These are phyloP conservation scores for Idaea dimidiata DNA, from an alignment of 2,888 invertebrate species.

Conservation along the genomic window DNA sequence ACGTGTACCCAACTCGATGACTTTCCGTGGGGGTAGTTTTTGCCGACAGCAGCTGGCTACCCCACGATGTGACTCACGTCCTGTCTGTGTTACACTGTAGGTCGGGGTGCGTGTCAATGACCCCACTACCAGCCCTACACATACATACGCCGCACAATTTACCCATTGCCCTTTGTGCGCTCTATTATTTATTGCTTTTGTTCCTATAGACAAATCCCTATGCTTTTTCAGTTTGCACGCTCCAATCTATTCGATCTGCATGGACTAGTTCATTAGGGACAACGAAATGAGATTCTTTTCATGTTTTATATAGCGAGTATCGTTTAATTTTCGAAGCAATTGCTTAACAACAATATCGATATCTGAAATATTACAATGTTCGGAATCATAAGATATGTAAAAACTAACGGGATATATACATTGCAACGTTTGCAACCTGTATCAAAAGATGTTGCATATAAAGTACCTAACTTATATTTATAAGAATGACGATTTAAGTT, in stretches of 20 bases:
- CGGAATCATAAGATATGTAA: neutral
- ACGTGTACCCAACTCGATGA: slow-evolving; percentile 41
- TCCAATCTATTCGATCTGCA: slow-evolving; percentile 53
- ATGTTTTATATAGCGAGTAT: slow-evolving; percentile 8
- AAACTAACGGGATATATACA: neutral
- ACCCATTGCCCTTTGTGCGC: slow-evolving; percentile 72
- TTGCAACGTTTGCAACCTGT: neutral
- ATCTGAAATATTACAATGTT: neutral
- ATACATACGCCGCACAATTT: slow-evolving; percentile 66
- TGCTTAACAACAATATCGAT: neutral
- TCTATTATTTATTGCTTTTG: slow-evolving; percentile 67
- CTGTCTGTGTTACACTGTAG: slow-evolving; percentile 71
- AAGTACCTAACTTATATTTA: neutral
- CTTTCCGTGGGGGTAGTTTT: slow-evolving; percentile 67
- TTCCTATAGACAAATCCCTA: slow-evolving; percentile 53
- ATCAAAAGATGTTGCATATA: neutral
- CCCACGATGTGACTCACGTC: slow-evolving; percentile 76
- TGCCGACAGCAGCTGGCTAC: slow-evolving; percentile 76
- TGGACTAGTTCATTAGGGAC: slow-evolving; percentile 24
- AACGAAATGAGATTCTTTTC: neutral
- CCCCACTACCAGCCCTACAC: slow-evolving; percentile 73
- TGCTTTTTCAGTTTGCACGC: slow-evolving; percentile 52
- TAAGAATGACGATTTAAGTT: slow-evolving; percentile 38
- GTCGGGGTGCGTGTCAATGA: slow-evolving; percentile 78
- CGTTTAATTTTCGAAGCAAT: neutral